Percentiles rank a stretch among this genome's conserved stretches.
Evolutionary conservation across 2,113 vertebrate species (phyloP).

Genomic region (Lepisosteus oculatus): DNA sequence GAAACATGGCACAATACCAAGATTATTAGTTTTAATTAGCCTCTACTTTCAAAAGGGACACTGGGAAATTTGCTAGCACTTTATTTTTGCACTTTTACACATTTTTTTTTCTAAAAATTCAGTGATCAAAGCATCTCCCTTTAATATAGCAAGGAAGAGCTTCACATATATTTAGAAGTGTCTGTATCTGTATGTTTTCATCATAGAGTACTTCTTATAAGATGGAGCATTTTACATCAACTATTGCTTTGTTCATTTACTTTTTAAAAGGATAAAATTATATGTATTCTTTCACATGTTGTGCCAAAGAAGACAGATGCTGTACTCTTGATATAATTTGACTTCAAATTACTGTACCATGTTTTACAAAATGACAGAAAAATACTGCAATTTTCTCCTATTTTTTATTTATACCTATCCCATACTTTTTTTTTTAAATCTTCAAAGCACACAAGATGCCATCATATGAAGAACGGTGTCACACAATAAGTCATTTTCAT

Average conservation of each 20-base stretch:
- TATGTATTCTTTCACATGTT: conserved; percentile 73
- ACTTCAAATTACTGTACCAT: conserved; percentile 74
- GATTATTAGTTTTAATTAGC: background rate
- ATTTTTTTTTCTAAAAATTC: background rate
- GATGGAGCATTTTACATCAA: background rate
- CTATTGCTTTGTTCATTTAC: conserved; percentile 69
- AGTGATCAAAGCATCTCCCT: background rate
- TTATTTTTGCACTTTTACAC: too few relatives aligned
- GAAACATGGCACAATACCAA: background rate
- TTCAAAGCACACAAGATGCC: conserved; percentile 87
- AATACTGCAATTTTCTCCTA: conserved; percentile 89
- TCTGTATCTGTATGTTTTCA: background rate
- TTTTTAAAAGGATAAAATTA: conserved; percentile 77
- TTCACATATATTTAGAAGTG: background rate
- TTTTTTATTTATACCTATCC: conserved; percentile 69
- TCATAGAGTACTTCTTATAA: background rate
- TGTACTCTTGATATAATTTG: conserved; percentile 84
- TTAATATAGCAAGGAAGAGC: background rate
- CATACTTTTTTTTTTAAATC: conserved; percentile 60
- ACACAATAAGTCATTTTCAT: conserved; percentile 84
- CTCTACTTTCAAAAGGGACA: background rate
- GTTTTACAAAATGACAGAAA: conserved; percentile 90
- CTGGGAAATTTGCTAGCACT: too few relatives aligned
- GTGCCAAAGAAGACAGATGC: conserved; percentile 74
- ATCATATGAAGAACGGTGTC: conserved; percentile 68